Base-by-base conservation (phyloP, 53 echinoderm and acorn worm genomes). In the Zoroaster sp. region DNA sequence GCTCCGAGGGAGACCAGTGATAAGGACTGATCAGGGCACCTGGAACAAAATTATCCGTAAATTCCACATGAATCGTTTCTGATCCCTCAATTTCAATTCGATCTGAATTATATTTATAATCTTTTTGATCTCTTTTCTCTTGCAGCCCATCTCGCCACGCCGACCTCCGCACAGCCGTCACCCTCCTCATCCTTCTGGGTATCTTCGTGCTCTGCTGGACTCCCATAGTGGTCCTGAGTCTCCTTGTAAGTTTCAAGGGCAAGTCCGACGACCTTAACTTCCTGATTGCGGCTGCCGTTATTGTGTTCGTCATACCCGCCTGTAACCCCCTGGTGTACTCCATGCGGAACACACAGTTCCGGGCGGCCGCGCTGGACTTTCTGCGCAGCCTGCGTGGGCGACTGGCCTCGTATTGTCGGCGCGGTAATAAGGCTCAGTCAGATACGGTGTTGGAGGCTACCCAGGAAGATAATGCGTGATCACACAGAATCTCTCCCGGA, bases 121-220 rank as follows among this genome's bases (percentile, higher is more conserved):
- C 8, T 59, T n/a, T n/a, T n/a, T n/a, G n/a, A n/a, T n/a, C n/a
- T n/a, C n/a, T n/a, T n/a, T n/a, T n/a, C n/a, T n/a, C n/a, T n/a
- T n/a, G n/a, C 53, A 59, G 63, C 63, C 63, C 63, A 0, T 25
- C 63, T 59, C 78, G 89, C 12, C 79, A 70, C 42, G 78, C 89
- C 47, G 89, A 89, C 21, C 69, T 89, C 33, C 89, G 80, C 20
- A 89, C 79, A 3, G 89, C 89, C 38, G 17, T 89, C 14, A 89
- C 89, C 17, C 72, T 89, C n/a, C 72, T 89, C 17, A 89, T 89
- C 15, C 89, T 89, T 41, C 80, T 89, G 0, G 71, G 79, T 15
- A 79, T 89, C 69, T 89, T 79, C 72, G 79, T 89, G 25, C 79
- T 89, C 15, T 89, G 89, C 71, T 89, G 89, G 89, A 69, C 89